These are phyloP conservation scores for Spizaetus ornatus DNA, from an alignment of 2,113 vertebrate species.

Conservation along the genomic window DNA sequence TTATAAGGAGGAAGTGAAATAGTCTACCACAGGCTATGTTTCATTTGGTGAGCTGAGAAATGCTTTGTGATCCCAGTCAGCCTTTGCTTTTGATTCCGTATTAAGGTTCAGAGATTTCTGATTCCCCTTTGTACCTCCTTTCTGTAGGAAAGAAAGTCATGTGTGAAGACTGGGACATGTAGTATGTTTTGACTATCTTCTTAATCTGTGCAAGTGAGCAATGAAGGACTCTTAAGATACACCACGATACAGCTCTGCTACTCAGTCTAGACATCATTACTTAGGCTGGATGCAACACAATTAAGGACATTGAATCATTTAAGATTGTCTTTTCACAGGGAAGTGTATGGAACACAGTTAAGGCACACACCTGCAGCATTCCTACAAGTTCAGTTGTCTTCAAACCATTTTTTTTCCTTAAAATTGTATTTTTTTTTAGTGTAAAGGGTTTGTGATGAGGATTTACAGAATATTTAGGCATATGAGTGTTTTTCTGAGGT, in stretches of 20 bases:
- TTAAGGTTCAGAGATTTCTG: not conserved
- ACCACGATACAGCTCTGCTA: not conserved
- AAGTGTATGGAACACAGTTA: not conserved
- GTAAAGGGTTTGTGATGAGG: not conserved
- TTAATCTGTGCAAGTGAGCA: not conserved
- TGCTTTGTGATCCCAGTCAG: not conserved
- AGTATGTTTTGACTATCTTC: not conserved
- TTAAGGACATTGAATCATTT: not conserved
- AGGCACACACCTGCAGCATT: not conserved
- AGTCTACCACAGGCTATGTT: not conserved
- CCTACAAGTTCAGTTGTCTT: not conserved
- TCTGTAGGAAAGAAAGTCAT: not conserved
- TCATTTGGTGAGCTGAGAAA: not conserved
- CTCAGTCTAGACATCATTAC: not conserved
- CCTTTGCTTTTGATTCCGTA: not conserved
- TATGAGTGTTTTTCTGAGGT: not conserved
- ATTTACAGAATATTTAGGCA: not conserved
- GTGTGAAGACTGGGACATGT: not conserved
- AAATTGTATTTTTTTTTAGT: not conserved
- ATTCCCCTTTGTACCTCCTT: not conserved
- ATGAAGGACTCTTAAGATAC: not conserved
- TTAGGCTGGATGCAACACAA: not conserved
- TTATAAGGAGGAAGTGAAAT: not conserved
- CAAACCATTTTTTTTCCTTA: not conserved
- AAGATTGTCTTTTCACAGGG: not conserved